Conservation (phyloP, 2,888 invertebrate genomes). For the Agrochola litura region DNA sequence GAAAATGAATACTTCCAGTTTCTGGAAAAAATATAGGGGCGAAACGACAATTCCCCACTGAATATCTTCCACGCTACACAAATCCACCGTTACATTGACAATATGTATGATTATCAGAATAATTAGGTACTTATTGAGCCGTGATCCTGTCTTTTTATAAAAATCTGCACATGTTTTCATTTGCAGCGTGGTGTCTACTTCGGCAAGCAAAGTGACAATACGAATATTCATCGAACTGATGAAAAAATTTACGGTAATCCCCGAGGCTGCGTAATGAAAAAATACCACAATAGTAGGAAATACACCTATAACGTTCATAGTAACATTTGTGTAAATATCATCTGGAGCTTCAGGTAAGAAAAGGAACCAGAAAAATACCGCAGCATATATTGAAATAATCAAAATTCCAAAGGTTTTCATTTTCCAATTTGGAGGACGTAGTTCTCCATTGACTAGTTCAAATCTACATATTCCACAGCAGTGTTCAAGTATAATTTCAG, state of each 20-base stretch:
- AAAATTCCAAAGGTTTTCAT: conserved; percentile 38
- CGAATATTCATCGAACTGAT: conserved; percentile 64
- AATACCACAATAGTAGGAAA: conserved; percentile 61
- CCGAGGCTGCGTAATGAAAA: conserved; percentile 69
- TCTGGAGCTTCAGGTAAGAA: conserved; percentile 47
- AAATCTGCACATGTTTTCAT: conserved; percentile 65
- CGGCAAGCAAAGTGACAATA: conserved; percentile 67
- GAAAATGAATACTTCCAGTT: conserved; percentile 76
- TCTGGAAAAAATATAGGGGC: conserved; percentile 69
- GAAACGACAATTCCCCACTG: conserved; percentile 28
- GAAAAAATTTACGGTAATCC: conserved; percentile 59
- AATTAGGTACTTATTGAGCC: conserved; percentile 57
- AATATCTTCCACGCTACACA: conserved; percentile 40
- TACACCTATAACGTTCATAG: neutral
- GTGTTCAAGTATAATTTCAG: conserved; percentile 17
- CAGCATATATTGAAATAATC: conserved; percentile 11
- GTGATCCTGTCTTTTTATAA: conserved; percentile 65
- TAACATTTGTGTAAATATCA: neutral
- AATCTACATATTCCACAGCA: conserved; percentile 35
- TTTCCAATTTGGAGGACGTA: conserved; percentile 28
- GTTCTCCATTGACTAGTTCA: conserved; percentile 21
- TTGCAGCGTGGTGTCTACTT: conserved; percentile 70
- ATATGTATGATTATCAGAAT: conserved; percentile 59
- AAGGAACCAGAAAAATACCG: conserved; percentile 8
- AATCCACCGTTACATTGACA: conserved; percentile 57